Evolutionary conservation across 2,113 vertebrate species (phyloP).

Genomic region (Xenus cinereus): DNA sequence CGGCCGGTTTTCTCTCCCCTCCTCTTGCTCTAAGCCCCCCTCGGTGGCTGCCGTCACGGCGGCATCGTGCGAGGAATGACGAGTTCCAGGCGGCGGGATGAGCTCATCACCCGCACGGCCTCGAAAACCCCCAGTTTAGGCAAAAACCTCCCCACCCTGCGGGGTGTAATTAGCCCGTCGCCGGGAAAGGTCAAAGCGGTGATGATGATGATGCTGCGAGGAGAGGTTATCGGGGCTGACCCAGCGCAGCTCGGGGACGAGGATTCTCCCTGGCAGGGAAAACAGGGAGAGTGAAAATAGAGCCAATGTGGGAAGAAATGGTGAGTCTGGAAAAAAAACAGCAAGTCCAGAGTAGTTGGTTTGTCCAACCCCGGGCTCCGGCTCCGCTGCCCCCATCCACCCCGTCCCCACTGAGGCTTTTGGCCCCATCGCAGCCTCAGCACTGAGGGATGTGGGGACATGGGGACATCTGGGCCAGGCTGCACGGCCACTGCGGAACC

Average conservation of each 20-base stretch:
- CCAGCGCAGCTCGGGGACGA: accelerated
- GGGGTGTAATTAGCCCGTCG: not conserved
- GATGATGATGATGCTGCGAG: not conserved
- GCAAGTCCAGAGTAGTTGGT: accelerated
- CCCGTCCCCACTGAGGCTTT: accelerated
- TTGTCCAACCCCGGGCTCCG: not conserved
- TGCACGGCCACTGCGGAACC: accelerated
- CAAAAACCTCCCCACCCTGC: not conserved
- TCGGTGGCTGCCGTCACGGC: not conserved
- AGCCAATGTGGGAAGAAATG: accelerated
- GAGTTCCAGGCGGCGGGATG: not conserved
- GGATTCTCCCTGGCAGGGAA: not conserved
- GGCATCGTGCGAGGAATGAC: not conserved
- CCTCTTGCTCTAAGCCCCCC: not conserved
- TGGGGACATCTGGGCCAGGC: not conserved
- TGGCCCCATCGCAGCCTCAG: accelerated
- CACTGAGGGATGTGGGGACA: not conserved
- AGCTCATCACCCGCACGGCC: not conserved
- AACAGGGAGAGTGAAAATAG: not conserved
- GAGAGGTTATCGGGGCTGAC: not conserved
- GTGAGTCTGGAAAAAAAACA: not conserved
- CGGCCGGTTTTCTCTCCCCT: not conserved
- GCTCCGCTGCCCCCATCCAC: accelerated
- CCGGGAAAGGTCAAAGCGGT: not conserved
- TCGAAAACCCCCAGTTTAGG: not conserved